phyloP scores from a whole-genome alignment of 2,888 invertebrate genomes.

The Alviniconcha strummeri region DNA sequence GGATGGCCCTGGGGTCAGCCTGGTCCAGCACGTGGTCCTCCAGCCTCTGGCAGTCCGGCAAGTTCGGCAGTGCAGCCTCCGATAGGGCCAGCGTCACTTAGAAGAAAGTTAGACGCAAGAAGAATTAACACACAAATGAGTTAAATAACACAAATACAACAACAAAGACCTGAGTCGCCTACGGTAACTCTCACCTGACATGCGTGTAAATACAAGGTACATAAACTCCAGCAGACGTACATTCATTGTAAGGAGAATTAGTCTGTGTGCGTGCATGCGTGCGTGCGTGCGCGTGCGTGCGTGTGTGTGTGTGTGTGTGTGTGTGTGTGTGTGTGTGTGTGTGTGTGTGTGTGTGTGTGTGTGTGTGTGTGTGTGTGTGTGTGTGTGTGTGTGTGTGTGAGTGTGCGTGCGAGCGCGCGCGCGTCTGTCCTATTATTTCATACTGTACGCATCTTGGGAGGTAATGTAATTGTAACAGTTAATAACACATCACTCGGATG shows the following conservation, averaged over 20 bases:
- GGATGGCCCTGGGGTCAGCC: constrained; percentile 45
- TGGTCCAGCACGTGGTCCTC: constrained; percentile 48
- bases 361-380: background rate
- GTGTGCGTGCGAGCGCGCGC: background rate
- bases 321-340: background rate
- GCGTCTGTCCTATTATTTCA: too few species aligned
- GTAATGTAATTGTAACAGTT: too few species aligned
- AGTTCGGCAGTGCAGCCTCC: constrained; percentile 41
- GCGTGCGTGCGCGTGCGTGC: too few species aligned
- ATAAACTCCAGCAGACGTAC: too few species aligned
- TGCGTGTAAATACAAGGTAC: too few species aligned
- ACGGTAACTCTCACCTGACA: too few species aligned
- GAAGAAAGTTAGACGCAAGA: background rate
- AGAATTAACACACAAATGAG: background rate
- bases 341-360: background rate
- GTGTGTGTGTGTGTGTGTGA: background rate
- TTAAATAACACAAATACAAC: too few species aligned
- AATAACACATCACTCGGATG: too few species aligned
- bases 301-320: constrained; percentile 15
- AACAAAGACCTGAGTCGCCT: too few species aligned
- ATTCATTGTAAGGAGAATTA: too few species aligned
- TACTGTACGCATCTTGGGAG: too few species aligned
- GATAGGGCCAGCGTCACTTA: constrained; percentile 14
- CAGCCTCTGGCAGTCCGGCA: constrained; percentile 46
- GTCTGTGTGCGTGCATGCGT: too few species aligned